Conservation (phyloP, 2,888 invertebrate genomes). For the Cerastis rubricosa region DNA sequence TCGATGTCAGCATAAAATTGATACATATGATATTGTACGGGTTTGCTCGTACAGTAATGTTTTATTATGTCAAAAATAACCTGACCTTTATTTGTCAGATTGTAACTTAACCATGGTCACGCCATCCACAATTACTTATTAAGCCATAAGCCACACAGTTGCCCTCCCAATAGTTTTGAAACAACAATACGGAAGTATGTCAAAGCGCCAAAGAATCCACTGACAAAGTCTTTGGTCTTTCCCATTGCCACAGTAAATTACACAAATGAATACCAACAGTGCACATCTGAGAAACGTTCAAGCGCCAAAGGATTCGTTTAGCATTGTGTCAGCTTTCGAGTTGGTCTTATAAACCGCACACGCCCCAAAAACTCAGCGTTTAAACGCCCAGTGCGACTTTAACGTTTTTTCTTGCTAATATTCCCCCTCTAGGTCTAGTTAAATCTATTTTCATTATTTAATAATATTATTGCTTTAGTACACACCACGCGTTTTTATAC, state of each 20-base stretch:
- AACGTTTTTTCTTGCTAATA: slow-evolving; percentile 37
- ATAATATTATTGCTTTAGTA: slow-evolving; percentile 37
- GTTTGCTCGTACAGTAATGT: no score
- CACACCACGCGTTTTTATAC: slow-evolving; percentile 42
- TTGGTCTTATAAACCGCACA: not conserved
- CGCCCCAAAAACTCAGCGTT: slow-evolving; percentile 34
- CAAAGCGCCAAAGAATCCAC: no score
- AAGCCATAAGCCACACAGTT: no score
- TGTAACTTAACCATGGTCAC: not conserved
- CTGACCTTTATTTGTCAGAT: not conserved
- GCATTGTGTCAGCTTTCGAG: not conserved
- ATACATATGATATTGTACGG: no score
- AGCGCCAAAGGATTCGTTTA: not conserved
- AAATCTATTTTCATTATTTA: slow-evolving; percentile 32
- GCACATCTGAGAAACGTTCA: no score
- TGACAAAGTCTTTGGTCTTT: not conserved
- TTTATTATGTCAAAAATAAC: no score
- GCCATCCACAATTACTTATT: not conserved
- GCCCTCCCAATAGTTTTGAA: no score
- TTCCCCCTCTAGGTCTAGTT: slow-evolving; percentile 40
- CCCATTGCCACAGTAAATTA: not conserved
- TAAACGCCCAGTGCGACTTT: slow-evolving; percentile 8
- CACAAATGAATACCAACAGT: not conserved
- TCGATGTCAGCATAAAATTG: no score
- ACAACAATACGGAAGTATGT: no score